Evolutionary conservation across 2,888 invertebrate species (phyloP).

Genomic region (Hypomecis punctinalis): DNA sequence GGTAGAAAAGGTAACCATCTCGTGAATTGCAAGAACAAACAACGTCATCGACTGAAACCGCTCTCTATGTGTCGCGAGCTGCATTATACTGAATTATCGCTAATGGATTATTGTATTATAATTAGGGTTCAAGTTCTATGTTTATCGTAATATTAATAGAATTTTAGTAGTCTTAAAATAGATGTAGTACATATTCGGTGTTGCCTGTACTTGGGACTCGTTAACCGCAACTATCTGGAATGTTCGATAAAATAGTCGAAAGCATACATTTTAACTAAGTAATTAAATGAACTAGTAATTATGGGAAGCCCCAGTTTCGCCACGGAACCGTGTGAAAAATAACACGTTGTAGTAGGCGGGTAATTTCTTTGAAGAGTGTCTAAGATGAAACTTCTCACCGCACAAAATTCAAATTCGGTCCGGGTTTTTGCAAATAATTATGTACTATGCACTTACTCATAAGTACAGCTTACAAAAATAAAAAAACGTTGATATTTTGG

Average conservation of each 20-base stretch:
- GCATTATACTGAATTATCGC: conserved; percentile 3
- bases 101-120: conserved; percentile 6
- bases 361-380: too few species aligned
- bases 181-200: conserved; percentile 22
- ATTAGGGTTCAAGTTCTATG: conserved; percentile 6
- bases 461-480: too few species aligned
- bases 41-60: not conserved
- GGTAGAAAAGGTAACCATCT: not conserved
- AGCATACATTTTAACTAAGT: conserved; percentile 6
- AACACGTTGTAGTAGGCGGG: too few species aligned
- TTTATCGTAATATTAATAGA: conserved; percentile 19
- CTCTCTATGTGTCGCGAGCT: conserved; percentile 10
- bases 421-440: too few species aligned
- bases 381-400: too few species aligned
- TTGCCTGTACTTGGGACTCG: conserved; percentile 14
- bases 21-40: not conserved
- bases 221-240: conserved; percentile 3
- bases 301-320: conserved; percentile 15
- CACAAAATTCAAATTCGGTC: too few species aligned
- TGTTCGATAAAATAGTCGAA: conserved; percentile 5
- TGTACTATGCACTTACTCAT: too few species aligned
- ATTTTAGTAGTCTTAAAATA: conserved; percentile 20
- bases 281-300: conserved; percentile 16
- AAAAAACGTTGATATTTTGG: too few species aligned
- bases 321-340: not conserved